phyloP scores from a whole-genome alignment of 2,797 vertebrate species.

The Halcyon leucocephala region DNA sequence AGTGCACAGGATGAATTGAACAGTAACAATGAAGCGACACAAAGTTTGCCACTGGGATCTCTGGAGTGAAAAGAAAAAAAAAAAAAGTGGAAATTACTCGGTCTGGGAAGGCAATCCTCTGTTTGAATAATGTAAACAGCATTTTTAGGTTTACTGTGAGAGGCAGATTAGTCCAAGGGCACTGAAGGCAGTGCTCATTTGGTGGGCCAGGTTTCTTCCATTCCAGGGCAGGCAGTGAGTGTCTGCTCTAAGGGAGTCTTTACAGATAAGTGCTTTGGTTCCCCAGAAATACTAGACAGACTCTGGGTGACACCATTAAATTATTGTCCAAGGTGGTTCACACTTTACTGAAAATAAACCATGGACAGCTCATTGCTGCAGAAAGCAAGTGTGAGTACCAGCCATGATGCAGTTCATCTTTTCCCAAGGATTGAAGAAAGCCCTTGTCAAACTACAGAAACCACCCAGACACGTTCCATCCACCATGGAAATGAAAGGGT shows the following conservation, averaged over 20 bases:
- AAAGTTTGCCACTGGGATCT: not conserved
- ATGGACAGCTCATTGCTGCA: not conserved
- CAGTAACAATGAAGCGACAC: not conserved
- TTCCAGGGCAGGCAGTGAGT: not conserved
- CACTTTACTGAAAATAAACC: not conserved
- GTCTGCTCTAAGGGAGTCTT: not conserved
- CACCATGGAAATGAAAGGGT: fast-evolving
- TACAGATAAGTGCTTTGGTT: not conserved
- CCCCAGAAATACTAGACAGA: not conserved
- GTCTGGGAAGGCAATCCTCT: not conserved
- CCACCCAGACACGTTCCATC: not conserved
- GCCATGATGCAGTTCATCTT: not conserved
- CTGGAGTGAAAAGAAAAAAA: not conserved
- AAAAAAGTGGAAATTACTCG: not conserved
- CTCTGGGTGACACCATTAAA: not conserved
- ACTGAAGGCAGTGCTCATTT: not conserved
- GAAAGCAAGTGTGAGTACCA: not conserved
- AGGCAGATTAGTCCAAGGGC: not conserved
- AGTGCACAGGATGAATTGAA: not conserved
- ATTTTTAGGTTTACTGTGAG: not conserved
- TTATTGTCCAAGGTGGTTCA: not conserved
- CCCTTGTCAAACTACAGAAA: not conserved
- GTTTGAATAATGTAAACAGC: not conserved
- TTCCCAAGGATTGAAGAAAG: not conserved
- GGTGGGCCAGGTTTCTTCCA: not conserved